Base-by-base conservation (phyloP, 2,113 vertebrate genomes). In the Planiliza haematocheilus region DNA sequence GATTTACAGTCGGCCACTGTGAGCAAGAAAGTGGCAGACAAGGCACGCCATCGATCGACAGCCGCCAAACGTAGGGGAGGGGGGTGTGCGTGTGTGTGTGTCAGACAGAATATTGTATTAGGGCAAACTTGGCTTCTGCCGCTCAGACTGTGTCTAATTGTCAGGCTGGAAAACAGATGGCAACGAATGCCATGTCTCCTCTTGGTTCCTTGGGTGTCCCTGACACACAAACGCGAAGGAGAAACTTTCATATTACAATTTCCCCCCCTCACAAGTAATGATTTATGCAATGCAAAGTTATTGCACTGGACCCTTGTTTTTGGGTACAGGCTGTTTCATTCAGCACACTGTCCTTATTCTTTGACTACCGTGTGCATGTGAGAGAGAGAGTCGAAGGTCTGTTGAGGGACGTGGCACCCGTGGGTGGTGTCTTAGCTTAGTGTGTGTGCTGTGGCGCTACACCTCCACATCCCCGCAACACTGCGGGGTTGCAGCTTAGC, bases 131-230 rank as follows among this genome's bases (percentile, higher is more conserved):
- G 82, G 86, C 88, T 77, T 79, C 70, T 81, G 58, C 66, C 64
- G 50, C 77, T 83, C 81, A 71, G 79, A 79, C 82, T 79, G 67
- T 48, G 67, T 83, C 79, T 90, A 89, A 90, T 91, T 90, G 87
- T 85, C 64, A 18, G 64, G 42, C 78, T 82, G 50, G 52, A 86
- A 84, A 82, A 83, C 79, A 91, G 83, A 89, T 85, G 88, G 83
- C 81, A 45, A 48, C 30, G 69, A 60, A 69, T 65, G 66, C 42
- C 45, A 70, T 17, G 70, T 79, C 76, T 81, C 81, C 59, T 80
- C 62, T 79, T 53, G 56, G 61, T 75, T 73, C 72, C 64, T 66
- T 6, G 17, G 20, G 43, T 66, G 72, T 79, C 63, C 24, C 17
- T 64, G 43, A 74, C 37, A 51, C 48, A 62, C 64, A 55, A 38